Base-by-base conservation (phyloP, 2,113 vertebrate species). In the Tragelaphus strepsiceros region DNA sequence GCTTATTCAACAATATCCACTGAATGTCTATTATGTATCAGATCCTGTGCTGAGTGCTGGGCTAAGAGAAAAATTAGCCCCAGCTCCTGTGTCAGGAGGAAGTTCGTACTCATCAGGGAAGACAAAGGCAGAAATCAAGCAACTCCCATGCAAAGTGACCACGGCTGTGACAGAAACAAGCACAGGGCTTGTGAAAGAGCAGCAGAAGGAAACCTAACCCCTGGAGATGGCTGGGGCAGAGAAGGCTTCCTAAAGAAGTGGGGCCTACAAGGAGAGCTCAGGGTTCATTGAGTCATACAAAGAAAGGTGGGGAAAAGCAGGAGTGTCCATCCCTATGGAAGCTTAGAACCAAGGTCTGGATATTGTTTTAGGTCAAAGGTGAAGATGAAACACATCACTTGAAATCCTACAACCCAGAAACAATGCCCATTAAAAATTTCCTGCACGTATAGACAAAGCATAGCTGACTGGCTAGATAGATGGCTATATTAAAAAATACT, bases 371-470 rank as follows among this genome's bases (percentile, higher is more conserved):
- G 43, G 22, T 59, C 46, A 88, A 82, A 96, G 17, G 51, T 61
- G 30, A 64, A 61, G 46, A 56, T 58, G 35, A 77, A 58, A 43
- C 43, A 90, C 58, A 53, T 17, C 26, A 80, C 19, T 26, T 49
- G 71, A 86, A 92, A 90, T 74, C 82, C 32, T 26, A 64, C 5
- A 91, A 21, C n/a, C 51, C 67, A 87, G 74, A 95, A 51, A 43
- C n/a, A 53, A 28, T 64, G 46, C n/a, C 51, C 30, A 43, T 81
- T n/a, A 67, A 46, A 10, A 67, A 67, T 17, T 54, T 51, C 19
- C 7, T 32, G 19, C 21, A 74, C 19, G 67, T 30, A 49, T 5
- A 67, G 21, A 90, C 35, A 90, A 71, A 46, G 43, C 43, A 85
- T 16, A 85, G 21, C 30, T 88, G 19, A 2, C 6, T n/a, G 58